Percentiles rank a stretch among this genome's conserved stretches.
phyloP scores from a whole-genome alignment of 2,888 invertebrate species.

The Macrophya annulata region DNA sequence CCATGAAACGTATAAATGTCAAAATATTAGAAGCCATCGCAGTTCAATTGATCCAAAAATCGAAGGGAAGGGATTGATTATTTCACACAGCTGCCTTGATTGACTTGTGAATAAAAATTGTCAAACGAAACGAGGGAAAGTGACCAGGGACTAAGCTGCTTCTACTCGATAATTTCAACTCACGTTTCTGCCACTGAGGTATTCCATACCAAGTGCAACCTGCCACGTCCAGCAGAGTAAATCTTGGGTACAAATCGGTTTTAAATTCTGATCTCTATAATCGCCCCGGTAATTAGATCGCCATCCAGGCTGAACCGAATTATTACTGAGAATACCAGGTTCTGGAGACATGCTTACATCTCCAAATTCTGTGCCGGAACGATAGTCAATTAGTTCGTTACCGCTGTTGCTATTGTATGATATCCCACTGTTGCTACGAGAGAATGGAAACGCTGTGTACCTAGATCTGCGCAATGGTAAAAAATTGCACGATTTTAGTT shows the following conservation, averaged over 20 bases:
- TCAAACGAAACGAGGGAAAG: neutral
- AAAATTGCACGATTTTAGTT: slow-evolving; percentile 49
- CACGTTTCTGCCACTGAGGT: slow-evolving; percentile 91
- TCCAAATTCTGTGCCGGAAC: slow-evolving; percentile 65
- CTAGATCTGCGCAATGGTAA: slow-evolving; percentile 12
- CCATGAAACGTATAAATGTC: slow-evolving; percentile 50
- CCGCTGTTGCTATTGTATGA: slow-evolving; percentile 43
- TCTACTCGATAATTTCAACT: slow-evolving; percentile 32
- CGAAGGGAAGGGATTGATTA: neutral
- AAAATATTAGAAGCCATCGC: neutral
- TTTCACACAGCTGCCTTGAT: neutral
- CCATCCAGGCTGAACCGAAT: slow-evolving; percentile 86
- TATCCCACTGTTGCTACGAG: slow-evolving; percentile 43
- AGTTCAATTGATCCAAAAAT: neutral
- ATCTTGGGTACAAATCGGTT: slow-evolving; percentile 88
- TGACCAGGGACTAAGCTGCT: neutral
- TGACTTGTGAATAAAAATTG: neutral
- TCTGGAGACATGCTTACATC: slow-evolving; percentile 58
- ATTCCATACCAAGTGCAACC: slow-evolving; percentile 95
- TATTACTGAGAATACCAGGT: slow-evolving; percentile 80
- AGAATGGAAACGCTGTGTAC: slow-evolving; percentile 41
- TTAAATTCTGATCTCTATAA: slow-evolving; percentile 83
- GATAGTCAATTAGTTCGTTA: slow-evolving; percentile 49
- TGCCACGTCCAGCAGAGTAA: slow-evolving; percentile 94
- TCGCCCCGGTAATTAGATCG: slow-evolving; percentile 88